These are phyloP conservation scores for Pelmatolapia mariae DNA, from an alignment of 2,113 vertebrate species.

Conservation along the genomic window DNA sequence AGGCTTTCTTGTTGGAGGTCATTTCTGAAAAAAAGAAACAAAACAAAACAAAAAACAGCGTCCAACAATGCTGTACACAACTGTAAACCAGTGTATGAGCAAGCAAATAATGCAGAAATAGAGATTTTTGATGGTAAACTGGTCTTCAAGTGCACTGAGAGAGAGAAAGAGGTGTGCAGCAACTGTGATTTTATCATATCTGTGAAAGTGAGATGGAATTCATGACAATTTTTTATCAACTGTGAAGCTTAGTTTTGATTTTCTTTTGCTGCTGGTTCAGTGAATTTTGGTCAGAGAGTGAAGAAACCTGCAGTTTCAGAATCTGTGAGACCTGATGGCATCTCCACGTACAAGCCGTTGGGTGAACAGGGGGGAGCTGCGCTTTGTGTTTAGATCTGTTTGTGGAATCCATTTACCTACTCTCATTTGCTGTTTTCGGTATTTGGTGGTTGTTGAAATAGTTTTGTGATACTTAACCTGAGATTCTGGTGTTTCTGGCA, in stretches of 20 bases:
- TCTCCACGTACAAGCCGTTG: not conserved
- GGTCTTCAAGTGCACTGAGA: not conserved
- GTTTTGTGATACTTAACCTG: not conserved
- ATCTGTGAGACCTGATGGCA: not conserved
- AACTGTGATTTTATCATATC: not conserved
- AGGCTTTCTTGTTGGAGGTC: not conserved
- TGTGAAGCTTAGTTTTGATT: not conserved
- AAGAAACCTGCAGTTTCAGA: not conserved
- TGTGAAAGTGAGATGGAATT: not conserved
- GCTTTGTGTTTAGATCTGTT: not conserved
- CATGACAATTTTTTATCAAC: not conserved
- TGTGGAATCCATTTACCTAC: not conserved
- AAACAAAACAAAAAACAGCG: not conserved
- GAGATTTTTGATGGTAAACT: not conserved
- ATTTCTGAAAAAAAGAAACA: not conserved
- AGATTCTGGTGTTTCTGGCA: not conserved
- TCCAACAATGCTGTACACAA: not conserved
- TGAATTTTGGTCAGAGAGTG: not conserved
- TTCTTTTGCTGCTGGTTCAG: not conserved
- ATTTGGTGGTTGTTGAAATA: not conserved
- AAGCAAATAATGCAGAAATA: not conserved
- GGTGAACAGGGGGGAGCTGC: not conserved
- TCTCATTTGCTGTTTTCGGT: not conserved
- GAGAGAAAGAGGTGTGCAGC: not conserved
- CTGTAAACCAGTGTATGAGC: not conserved